Base-by-base conservation (phyloP, 2,797 vertebrate genomes). In the Staurois parvus region DNA sequence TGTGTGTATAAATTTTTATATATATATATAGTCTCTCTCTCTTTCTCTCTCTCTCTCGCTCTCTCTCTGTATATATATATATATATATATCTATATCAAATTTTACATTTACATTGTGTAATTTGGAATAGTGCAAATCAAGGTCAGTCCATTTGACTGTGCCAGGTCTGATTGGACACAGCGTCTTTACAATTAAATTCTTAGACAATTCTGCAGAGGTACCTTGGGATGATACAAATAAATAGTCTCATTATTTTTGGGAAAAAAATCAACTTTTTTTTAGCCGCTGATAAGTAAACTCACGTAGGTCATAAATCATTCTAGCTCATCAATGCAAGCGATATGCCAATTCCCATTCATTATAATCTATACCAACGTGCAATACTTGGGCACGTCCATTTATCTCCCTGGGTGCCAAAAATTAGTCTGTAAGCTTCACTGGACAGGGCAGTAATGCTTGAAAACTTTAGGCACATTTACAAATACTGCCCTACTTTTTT, bases 391-490 rank as follows among this genome's bases (percentile, higher is more conserved):
- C 68, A 72, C 21, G 45, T 72, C 30, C 56, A 19, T 72, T 72
- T 40, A 40, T 72, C 30, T 81, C 79, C 79, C 34, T 8, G 69
- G 79, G 68, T 12, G 52, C 68, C 45, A 72, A 81, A 81, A 79
- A 72, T 81, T 56, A 37, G 64, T 40, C 56, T 72, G 79, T 72
- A 72, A 81, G 79, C 79, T 72, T 81, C 29, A 81, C 37, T 72
- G 79, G 79, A 45, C 68, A 62, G 56, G 79, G 32, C 30, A 62
- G n/a, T 6, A 26, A 81, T 72, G 70, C 64, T 66, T 29, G 64
- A 66, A 66, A 26, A 66, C 12, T 28, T 66, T 26, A 29, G 64
- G 64, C 48, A 62, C 21, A n/a, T 81, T 81, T 81, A 72, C 67
- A 72, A 59, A 56, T 45, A 79, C 29, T 68, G 62, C 42, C 64